These are phyloP conservation scores for Epizoanthus rinbou DNA, from an alignment of 92 coral and sea anemone genomes.

Conservation along the genomic window DNA sequence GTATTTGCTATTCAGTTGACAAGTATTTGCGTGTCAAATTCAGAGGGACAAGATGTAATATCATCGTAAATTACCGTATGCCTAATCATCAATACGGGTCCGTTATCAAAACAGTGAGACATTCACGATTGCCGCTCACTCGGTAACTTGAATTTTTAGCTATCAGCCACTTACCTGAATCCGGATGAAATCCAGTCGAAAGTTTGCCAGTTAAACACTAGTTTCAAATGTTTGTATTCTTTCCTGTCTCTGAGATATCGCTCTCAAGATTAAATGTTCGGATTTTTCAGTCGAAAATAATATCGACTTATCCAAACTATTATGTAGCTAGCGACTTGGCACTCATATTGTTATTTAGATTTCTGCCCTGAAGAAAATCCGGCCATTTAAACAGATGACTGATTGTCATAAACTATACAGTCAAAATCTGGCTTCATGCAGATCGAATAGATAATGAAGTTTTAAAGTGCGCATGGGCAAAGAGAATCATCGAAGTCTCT, in stretches of 20 bases:
- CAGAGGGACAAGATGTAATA: background rate
- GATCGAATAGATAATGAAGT: conserved; percentile 17
- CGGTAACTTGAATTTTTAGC: too few species aligned
- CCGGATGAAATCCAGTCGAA: too few species aligned
- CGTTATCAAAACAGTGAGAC: background rate
- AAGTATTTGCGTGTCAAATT: background rate
- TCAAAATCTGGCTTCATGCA: background rate
- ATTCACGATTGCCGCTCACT: background rate
- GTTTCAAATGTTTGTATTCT: too few species aligned
- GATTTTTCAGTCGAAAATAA: background rate
- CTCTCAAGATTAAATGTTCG: background rate
- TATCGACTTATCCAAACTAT: background rate
- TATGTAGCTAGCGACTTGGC: background rate
- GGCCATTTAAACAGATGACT: background rate
- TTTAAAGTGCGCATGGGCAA: conserved; percentile 19
- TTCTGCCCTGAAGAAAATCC: background rate
- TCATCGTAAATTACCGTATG: background rate
- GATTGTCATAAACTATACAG: conserved; percentile 12
- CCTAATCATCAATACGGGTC: background rate
- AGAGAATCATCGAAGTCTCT: background rate
- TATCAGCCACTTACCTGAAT: too few species aligned
- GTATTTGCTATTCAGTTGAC: background rate
- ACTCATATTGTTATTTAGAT: background rate
- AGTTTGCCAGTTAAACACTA: too few species aligned
- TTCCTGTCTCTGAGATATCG: too few species aligned